Percentiles rank a stretch among this genome's conserved stretches.
phyloP scores from a whole-genome alignment of 2,113 vertebrate genomes.

The Archilochus colubris region DNA sequence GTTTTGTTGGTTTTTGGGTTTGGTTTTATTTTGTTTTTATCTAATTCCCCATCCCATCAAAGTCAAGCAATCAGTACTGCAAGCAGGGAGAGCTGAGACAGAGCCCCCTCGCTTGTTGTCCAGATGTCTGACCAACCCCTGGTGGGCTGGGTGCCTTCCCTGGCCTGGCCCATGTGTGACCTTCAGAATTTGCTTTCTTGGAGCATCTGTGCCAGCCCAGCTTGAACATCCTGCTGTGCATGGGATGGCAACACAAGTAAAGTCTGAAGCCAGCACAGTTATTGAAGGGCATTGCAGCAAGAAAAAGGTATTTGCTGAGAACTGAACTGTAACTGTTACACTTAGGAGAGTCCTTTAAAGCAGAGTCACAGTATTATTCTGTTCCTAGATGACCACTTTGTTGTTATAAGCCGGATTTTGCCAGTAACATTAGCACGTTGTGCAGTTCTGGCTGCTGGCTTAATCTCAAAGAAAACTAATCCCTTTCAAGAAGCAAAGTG shows the following conservation, averaged over 20 bases:
- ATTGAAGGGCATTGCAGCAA: not conserved
- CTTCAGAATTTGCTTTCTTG: not conserved
- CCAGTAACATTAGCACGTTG: not conserved
- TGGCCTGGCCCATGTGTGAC: not conserved
- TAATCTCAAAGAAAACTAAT: not conserved
- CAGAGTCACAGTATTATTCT: not conserved
- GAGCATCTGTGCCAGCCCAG: not conserved
- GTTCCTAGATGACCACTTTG: not conserved
- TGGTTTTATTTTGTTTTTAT: not conserved
- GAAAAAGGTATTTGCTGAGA: not conserved
- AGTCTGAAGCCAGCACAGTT: not conserved
- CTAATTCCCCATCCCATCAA: not conserved
- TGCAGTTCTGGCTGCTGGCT: not conserved
- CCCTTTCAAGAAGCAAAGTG: not conserved
- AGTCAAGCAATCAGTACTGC: not conserved
- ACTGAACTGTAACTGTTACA: not conserved
- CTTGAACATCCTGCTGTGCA: not conserved
- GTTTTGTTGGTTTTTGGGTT: no score
- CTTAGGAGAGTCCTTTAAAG: not conserved
- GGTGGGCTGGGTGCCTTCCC: no score
- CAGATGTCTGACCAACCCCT: not conserved
- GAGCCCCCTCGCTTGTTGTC: not conserved
- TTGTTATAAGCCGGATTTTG: not conserved
- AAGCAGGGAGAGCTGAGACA: not conserved
- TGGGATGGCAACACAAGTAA: not conserved